These are phyloP conservation scores for Piliocolobus tephrosceles DNA, from an alignment of 2,113 vertebrate genomes.

Conservation along the genomic window DNA sequence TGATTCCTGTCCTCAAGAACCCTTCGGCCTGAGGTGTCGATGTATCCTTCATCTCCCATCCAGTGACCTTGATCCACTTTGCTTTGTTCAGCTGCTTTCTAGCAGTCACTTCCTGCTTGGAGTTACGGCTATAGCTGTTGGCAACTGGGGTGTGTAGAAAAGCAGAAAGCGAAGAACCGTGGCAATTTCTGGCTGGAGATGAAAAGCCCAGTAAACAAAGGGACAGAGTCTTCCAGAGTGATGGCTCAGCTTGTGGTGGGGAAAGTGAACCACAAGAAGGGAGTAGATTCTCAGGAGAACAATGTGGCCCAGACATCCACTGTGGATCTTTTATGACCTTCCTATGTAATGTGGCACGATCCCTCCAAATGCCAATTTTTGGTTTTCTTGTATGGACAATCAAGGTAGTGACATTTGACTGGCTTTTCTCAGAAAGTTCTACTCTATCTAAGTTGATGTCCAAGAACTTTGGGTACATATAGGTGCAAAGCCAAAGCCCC, in stretches of 20 bases:
- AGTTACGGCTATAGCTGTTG: background rate
- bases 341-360: rapidly evolving
- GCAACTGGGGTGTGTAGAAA: background rate
- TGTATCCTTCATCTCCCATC: background rate
- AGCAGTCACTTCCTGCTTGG: background rate
- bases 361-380: rapidly evolving
- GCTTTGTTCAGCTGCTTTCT: background rate
- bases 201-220: background rate
- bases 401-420: rapidly evolving
- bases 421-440: background rate
- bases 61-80: background rate
- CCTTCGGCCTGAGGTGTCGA: rapidly evolving
- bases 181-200: background rate
- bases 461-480: background rate
- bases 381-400: background rate
- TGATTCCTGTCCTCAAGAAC: background rate
- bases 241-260: background rate
- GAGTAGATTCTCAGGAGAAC: background rate
- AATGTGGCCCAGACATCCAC: rapidly evolving
- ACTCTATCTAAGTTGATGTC: no score
- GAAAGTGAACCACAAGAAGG: background rate
- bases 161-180: background rate
- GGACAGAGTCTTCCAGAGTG: background rate
- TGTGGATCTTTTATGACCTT: rapidly evolving
- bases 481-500: background rate